Conservation (phyloP, 2,888 invertebrate genomes). For the Ganaspis brasiliensis region DNA sequence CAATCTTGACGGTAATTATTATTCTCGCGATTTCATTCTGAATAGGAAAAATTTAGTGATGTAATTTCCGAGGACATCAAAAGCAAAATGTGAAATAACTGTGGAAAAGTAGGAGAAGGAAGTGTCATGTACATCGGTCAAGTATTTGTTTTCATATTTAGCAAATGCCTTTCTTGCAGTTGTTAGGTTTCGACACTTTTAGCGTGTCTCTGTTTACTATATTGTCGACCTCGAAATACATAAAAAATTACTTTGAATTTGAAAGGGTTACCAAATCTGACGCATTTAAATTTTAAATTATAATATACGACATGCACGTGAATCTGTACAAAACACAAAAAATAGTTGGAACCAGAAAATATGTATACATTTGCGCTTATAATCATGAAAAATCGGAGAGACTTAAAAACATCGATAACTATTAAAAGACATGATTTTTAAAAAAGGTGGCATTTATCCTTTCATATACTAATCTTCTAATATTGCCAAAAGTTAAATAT, state of each 20-base stretch:
- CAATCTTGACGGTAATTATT: constrained; percentile 26
- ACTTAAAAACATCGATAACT: no score
- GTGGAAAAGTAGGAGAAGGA: constrained; percentile 6
- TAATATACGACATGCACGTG: background rate
- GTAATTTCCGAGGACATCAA: constrained; percentile 38
- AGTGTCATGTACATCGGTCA: constrained; percentile 4
- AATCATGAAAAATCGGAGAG: no score
- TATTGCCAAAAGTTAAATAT: no score
- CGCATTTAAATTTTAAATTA: background rate
- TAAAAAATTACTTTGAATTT: constrained; percentile 7
- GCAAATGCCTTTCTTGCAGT: constrained; percentile 7
- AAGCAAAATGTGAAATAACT: constrained; percentile 18
- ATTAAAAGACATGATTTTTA: no score
- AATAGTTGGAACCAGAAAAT: no score
- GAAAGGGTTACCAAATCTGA: background rate
- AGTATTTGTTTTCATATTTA: constrained; percentile 1
- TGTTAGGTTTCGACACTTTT: constrained; percentile 8
- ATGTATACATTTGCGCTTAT: no score
- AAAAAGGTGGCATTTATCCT: no score
- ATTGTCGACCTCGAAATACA: constrained; percentile 15
- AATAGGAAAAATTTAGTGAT: constrained; percentile 29
- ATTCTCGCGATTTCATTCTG: constrained; percentile 27
- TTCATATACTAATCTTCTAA: no score
- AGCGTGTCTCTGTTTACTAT: background rate
- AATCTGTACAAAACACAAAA: no score